Conservation (phyloP, 2,888 invertebrate genomes). For the Napeogenes inachia region DNA sequence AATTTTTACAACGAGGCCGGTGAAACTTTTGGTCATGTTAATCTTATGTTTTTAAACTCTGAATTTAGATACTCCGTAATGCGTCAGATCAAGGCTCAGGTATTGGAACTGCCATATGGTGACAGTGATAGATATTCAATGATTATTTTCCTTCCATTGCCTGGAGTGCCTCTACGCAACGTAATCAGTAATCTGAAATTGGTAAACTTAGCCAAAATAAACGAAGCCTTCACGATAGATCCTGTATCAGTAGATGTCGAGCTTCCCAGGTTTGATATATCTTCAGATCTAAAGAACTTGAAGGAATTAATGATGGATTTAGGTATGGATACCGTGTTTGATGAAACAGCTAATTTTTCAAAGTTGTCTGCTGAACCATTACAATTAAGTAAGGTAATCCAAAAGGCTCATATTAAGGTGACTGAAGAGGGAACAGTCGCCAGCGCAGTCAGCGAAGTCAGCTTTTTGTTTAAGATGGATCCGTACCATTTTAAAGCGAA, state of each 20-base stretch:
- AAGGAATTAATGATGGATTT: slow-evolving; percentile 65
- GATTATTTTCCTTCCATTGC: slow-evolving; percentile 79
- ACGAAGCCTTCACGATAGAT: slow-evolving; percentile 54
- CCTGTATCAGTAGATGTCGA: slow-evolving; percentile 70
- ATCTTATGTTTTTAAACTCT: slow-evolving; percentile 49
- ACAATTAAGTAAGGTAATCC: slow-evolving; percentile 54
- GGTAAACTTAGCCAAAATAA: slow-evolving; percentile 65
- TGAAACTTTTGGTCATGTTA: slow-evolving; percentile 48
- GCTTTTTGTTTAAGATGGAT: slow-evolving; percentile 34
- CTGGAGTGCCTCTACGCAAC: slow-evolving; percentile 52
- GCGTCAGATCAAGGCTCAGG: slow-evolving; percentile 41
- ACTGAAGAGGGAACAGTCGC: slow-evolving; percentile 60
- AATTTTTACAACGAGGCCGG: slow-evolving; percentile 52
- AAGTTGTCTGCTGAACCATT: slow-evolving; percentile 46
- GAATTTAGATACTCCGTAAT: slow-evolving; percentile 41
- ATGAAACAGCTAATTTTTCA: slow-evolving; percentile 45
- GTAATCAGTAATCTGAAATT: slow-evolving; percentile 70
- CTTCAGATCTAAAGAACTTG: slow-evolving; percentile 64
- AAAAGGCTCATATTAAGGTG: slow-evolving; percentile 63
- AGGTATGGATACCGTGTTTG: slow-evolving; percentile 57
- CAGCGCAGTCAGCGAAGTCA: slow-evolving; percentile 41
- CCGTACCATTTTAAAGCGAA: slow-evolving; percentile 48
- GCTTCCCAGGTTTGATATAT: slow-evolving; percentile 78
- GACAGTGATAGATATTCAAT: slow-evolving; percentile 72
- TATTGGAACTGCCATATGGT: slow-evolving; percentile 61